These are phyloP conservation scores for Acronicta alni DNA, from an alignment of 2,888 invertebrate genomes.

Conservation along the genomic window DNA sequence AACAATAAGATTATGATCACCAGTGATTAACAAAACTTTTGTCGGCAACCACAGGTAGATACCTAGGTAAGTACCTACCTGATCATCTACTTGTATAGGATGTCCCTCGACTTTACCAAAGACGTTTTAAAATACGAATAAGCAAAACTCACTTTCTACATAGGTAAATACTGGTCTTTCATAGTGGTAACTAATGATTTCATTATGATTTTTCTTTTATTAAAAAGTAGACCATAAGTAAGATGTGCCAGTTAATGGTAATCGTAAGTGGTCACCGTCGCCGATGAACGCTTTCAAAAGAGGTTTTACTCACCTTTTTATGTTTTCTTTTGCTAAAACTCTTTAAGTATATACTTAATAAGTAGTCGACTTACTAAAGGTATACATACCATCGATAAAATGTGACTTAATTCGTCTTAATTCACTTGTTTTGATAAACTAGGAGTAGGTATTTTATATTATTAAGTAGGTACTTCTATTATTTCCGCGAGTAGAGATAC, in stretches of 20 bases:
- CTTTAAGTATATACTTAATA: no score
- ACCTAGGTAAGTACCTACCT: no score
- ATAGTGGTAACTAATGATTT: conserved; percentile 36
- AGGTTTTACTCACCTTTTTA: conserved; percentile 27
- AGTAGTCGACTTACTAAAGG: no score
- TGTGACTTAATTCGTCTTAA: no score
- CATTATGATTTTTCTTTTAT: conserved; percentile 36
- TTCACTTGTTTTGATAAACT: no score
- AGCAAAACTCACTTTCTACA: conserved; percentile 34
- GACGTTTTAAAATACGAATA: neutral
- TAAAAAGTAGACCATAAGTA: conserved; percentile 36
- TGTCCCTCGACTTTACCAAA: conserved; percentile 5
- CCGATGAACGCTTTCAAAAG: conserved; percentile 39
- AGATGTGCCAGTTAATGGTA: conserved; percentile 41
- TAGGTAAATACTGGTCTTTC: conserved; percentile 8
- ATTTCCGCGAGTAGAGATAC: no score
- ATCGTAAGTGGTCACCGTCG: conserved; percentile 39
- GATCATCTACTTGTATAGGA: conserved; percentile 15
- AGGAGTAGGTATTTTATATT: no score
- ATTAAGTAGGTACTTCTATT: no score
- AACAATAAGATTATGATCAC: neutral
- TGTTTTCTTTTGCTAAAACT: conserved; percentile 23
- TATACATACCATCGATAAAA: no score
- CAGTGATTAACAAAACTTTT: no score
- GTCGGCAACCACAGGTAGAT: no score